A percentile compares a stretch with the other conserved stretches of the same genome.
Evolutionary conservation across 2,113 vertebrate genomes (phyloP).

Genomic region (Felis chaus): DNA sequence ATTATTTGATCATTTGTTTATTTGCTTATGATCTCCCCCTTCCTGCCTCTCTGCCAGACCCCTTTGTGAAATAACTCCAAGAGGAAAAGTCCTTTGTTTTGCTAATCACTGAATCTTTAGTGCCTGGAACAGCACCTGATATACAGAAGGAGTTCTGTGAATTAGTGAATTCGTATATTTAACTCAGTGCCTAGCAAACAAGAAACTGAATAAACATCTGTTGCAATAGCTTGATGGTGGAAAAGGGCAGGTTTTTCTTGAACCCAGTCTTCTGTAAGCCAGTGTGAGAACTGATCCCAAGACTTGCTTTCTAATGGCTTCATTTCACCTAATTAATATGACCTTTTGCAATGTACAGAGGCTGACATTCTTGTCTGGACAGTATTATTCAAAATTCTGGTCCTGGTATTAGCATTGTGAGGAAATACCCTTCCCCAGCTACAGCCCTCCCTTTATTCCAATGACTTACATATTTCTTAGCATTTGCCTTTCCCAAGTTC

Average conservation of each 20-base stretch:
- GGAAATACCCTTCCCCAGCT: not conserved
- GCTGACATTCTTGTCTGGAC: not conserved
- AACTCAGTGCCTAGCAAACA: not conserved
- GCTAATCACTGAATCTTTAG: not conserved
- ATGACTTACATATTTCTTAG: not conserved
- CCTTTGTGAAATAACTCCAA: not conserved
- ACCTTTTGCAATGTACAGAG: not conserved
- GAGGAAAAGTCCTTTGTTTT: not conserved
- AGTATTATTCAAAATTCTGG: constrained; percentile 18
- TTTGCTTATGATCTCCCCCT: not conserved
- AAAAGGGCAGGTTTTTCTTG: not conserved
- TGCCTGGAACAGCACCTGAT: not conserved
- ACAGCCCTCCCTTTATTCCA: not conserved
- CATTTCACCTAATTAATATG: constrained; percentile 11
- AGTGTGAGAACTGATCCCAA: not conserved
- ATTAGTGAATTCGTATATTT: not conserved
- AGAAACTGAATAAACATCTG: not conserved
- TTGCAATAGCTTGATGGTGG: not conserved
- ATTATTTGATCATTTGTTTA: not conserved
- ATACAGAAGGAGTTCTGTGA: not conserved
- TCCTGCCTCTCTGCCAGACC: not conserved
- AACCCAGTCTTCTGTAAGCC: not conserved
- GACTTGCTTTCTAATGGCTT: constrained; percentile 24
- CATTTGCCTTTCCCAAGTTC: not conserved
- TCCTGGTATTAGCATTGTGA: not conserved